phyloP scores from a whole-genome alignment of 2,888 invertebrate genomes.

The Himalopsyche tibetana region DNA sequence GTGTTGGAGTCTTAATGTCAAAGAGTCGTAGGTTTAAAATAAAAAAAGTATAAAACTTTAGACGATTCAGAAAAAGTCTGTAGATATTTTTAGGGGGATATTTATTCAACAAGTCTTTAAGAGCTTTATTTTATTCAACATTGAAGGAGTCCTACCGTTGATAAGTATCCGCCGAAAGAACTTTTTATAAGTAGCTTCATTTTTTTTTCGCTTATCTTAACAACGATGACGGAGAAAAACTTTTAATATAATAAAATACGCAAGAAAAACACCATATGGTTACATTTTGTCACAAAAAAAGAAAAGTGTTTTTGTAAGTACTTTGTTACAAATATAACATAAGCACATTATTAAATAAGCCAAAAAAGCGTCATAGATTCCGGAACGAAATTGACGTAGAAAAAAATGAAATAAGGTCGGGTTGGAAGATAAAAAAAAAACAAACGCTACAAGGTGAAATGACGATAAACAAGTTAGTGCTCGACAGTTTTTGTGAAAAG shows the following conservation, averaged over 20 bases:
- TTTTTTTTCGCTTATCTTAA: neutral
- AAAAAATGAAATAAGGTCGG: constrained; percentile 9
- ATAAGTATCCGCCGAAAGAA: neutral
- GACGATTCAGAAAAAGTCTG: too few species aligned
- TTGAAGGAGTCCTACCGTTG: neutral
- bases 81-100: too few species aligned
- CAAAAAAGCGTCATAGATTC: neutral
- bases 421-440: neutral
- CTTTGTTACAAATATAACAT: neutral
- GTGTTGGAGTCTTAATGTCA: too few species aligned
- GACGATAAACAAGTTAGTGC: neutral
- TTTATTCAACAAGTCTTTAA: constrained; percentile 2
- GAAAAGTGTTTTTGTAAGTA: neutral
- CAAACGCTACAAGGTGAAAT: neutral
- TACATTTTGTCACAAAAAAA: neutral
- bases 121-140: constrained; percentile 27
- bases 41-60: too few species aligned
- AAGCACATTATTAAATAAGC: constrained; percentile 11
- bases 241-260: constrained; percentile 28
- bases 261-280: constrained; percentile 4
- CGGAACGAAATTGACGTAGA: neutral
- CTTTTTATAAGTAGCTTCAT: constrained; percentile 2
- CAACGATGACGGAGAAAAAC: neutral
- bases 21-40: too few species aligned
- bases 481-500: neutral